Percentiles rank a stretch among this genome's conserved stretches.
Evolutionary conservation across 2,797 vertebrate genomes (phyloP).

Genomic region (Pristis pectinata): DNA sequence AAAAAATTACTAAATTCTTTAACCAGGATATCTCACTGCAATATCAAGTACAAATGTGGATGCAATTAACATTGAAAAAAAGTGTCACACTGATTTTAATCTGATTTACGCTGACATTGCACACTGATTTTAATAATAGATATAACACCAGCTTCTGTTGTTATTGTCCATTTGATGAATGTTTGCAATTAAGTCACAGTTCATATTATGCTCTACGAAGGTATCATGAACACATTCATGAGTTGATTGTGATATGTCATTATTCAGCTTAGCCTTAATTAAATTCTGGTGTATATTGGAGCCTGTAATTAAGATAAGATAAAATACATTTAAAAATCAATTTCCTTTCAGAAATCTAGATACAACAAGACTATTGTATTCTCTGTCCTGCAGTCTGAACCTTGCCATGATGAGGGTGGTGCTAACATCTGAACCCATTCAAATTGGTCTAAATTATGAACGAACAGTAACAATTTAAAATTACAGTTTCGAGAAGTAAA

Average conservation of each 20-base stretch:
- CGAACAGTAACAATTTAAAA: not conserved
- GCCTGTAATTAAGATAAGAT: not conserved
- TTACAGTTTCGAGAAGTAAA: not conserved
- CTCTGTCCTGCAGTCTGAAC: not conserved
- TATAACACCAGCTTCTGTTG: no score
- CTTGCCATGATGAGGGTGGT: not conserved
- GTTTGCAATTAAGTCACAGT: not conserved
- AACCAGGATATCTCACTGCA: not conserved
- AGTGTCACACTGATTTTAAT: not conserved
- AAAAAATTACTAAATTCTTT: not conserved
- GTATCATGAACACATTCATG: not conserved
- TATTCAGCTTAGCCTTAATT: not conserved
- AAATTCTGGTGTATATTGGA: not conserved
- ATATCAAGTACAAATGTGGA: not conserved
- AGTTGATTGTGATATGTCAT: not conserved
- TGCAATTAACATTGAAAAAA: not conserved
- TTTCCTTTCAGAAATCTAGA: not conserved
- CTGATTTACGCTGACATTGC: not conserved
- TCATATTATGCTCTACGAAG: not conserved
- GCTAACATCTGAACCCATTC: not conserved
- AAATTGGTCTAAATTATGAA: not conserved
- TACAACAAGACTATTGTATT: not conserved
- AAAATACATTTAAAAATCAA: not conserved
- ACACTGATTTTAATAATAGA: not conserved
- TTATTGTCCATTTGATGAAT: not conserved